phyloP scores from a whole-genome alignment of 2,113 vertebrate species.

The Nothocercus julius region DNA sequence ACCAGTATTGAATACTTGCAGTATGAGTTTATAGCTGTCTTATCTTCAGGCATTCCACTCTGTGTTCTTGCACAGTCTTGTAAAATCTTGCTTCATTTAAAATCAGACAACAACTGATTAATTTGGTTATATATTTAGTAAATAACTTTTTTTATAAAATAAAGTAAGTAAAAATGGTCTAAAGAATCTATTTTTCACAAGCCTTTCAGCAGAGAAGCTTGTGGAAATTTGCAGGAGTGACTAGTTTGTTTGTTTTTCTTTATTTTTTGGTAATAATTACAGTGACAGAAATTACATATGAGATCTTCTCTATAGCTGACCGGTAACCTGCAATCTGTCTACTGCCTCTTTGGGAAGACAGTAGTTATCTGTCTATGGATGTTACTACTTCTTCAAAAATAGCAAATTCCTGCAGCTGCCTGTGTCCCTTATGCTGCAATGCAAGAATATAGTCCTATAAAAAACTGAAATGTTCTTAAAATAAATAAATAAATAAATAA shows the following conservation, averaged over 20 bases:
- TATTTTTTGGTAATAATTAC: not conserved
- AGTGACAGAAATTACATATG: not conserved
- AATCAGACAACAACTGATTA: not conserved
- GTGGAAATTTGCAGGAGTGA: not conserved
- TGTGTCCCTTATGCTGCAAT: not conserved
- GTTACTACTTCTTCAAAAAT: not conserved
- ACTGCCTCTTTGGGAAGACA: not conserved
- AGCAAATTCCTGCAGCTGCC: not conserved
- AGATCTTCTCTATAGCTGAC: not conserved
- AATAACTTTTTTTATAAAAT: not conserved
- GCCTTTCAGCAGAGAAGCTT: not conserved
- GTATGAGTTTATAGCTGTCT: not conserved
- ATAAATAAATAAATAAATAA: not conserved
- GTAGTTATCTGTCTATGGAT: not conserved
- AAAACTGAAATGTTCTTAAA: not conserved
- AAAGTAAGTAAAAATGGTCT: not conserved
- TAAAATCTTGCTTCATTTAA: not conserved
- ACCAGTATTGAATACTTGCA: not conserved
- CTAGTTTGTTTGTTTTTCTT: not conserved
- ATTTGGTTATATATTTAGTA: not conserved
- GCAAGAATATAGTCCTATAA: not conserved
- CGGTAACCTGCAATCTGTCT: not conserved
- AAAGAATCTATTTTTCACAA: not conserved
- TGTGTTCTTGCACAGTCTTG: not conserved
- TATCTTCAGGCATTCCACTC: not conserved